A percentile compares a stretch with the other conserved stretches of the same genome.
These are phyloP conservation scores for Andrena cerasifolii DNA, from an alignment of 1,140 invertebrate genomes.

Conservation along the genomic window DNA sequence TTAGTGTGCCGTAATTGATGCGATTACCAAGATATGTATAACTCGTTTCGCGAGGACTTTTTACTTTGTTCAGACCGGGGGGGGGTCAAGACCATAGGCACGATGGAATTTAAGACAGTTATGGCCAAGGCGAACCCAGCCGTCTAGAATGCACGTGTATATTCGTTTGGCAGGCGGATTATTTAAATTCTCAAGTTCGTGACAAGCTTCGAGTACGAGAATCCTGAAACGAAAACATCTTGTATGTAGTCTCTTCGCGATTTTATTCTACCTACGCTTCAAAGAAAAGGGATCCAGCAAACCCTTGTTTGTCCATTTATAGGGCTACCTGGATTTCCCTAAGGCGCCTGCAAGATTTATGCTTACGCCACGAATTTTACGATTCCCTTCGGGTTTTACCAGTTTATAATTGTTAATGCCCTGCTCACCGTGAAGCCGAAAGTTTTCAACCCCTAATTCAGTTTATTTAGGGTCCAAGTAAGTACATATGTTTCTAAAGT, in stretches of 20 bases:
- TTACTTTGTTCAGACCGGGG: neutral
- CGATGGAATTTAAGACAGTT: neutral
- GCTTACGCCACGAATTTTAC: neutral
- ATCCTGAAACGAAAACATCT: neutral
- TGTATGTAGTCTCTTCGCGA: neutral
- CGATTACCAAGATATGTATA: constrained; percentile 29
- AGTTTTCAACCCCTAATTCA: neutral
- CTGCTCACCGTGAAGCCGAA: neutral
- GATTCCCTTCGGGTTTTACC: neutral
- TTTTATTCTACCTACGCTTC: neutral
- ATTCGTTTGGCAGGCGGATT: neutral
- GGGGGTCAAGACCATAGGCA: constrained; percentile 30
- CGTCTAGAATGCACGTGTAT: neutral
- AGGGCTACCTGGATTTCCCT: constrained; percentile 7
- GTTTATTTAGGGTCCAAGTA: neutral
- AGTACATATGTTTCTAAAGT: too few relatives aligned
- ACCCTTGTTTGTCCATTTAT: neutral
- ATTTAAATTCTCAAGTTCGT: too few relatives aligned
- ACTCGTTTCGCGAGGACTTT: constrained; percentile 26
- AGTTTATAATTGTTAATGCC: neutral
- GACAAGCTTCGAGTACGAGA: neutral
- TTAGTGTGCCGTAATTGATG: constrained; percentile 4
- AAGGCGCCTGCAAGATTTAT: neutral
- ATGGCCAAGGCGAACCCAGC: neutral
- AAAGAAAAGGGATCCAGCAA: neutral